Evolutionary conservation across 1,140 invertebrate species (phyloP).

Genomic region (Drosophila ambigua): DNA sequence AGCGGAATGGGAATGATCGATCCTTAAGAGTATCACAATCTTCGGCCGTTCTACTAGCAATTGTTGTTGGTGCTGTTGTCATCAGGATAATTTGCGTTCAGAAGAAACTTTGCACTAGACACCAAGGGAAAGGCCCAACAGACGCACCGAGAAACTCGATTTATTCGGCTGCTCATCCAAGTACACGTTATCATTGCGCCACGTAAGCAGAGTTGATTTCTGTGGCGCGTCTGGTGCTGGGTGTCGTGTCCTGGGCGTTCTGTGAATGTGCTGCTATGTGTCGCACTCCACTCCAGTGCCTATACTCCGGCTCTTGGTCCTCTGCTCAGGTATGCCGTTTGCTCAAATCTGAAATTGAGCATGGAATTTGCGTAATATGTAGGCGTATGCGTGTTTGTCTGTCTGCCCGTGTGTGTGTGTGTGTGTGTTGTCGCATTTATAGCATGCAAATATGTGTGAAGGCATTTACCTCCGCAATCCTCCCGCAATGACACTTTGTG

Average conservation of each 20-base stretch:
- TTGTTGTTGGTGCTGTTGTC: slow-evolving; percentile 25
- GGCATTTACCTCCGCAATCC: slow-evolving; percentile 19
- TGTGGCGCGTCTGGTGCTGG: slow-evolving; percentile 11
- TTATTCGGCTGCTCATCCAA: slow-evolving; percentile 39
- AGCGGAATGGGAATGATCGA: no score
- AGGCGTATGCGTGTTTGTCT: slow-evolving; percentile 41
- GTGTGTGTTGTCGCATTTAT: slow-evolving; percentile 49
- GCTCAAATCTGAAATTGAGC: slow-evolving; percentile 68
- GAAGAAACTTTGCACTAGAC: slow-evolving; percentile 35
- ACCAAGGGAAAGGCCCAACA: slow-evolving; percentile 1
- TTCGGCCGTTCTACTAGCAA: neutral
- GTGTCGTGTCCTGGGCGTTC: neutral
- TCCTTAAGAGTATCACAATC: no score
- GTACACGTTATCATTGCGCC: slow-evolving; percentile 60
- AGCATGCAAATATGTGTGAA: slow-evolving; percentile 66
- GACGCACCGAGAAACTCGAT: slow-evolving; percentile 12
- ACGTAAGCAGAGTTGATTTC: slow-evolving; percentile 54
- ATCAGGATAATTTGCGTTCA: slow-evolving; percentile 49
- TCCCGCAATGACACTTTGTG: slow-evolving; percentile 11
- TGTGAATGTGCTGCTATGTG: no score
- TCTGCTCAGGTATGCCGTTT: slow-evolving; percentile 62
- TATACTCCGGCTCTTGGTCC: neutral
- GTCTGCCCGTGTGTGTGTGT: slow-evolving; percentile 33
- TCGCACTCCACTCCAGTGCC: neutral
- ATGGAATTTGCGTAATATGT: slow-evolving; percentile 68